Evolutionary conservation across 2,888 invertebrate genomes (phyloP).

Genomic region (Meiosimyza platycephala): DNA sequence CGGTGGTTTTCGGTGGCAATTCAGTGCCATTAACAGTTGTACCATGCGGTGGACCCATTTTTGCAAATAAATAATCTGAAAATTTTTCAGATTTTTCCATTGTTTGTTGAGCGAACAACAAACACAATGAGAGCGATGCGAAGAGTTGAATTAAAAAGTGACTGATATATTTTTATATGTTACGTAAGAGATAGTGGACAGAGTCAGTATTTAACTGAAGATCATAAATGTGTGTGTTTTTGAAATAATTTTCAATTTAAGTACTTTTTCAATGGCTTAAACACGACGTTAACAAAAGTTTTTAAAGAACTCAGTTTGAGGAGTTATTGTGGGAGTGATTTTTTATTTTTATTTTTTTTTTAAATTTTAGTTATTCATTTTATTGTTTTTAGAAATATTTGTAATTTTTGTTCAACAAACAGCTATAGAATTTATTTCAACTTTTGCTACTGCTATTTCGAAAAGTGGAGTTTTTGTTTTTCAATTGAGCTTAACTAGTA

Average conservation of each 20-base stretch:
- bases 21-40: constrained; percentile 67
- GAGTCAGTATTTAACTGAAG: background rate
- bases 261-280: background rate
- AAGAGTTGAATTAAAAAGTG: constrained; percentile 20
- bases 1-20: constrained; percentile 71
- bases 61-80: constrained; percentile 84
- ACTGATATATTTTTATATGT: background rate
- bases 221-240: too few species aligned
- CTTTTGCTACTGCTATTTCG: too few species aligned
- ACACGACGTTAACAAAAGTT: constrained; percentile 18
- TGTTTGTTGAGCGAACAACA: constrained; percentile 49
- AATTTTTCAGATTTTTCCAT: constrained; percentile 77
- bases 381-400: too few species aligned
- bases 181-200: background rate
- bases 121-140: constrained; percentile 31
- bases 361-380: too few species aligned
- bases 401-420: too few species aligned
- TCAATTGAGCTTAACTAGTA: too few species aligned
- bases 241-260: too few species aligned
- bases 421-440: too few species aligned
- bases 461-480: too few species aligned
- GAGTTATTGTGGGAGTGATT: background rate
- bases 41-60: constrained; percentile 78
- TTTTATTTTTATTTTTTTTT: too few species aligned
- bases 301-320: too few species aligned